Conservation (phyloP, 2,113 vertebrate species). For the Heptranchias perlo region DNA sequence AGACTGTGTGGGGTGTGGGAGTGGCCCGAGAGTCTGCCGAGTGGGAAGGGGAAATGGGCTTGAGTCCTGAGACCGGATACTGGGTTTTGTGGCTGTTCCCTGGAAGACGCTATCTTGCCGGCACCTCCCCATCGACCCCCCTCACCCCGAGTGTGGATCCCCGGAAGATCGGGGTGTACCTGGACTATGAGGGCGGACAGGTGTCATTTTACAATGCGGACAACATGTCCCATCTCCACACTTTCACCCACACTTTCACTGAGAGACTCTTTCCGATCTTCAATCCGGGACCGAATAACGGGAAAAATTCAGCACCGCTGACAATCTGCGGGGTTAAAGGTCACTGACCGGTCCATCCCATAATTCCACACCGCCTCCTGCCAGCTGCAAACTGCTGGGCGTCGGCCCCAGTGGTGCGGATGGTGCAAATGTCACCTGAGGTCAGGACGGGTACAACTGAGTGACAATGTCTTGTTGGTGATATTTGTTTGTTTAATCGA, state of each 20-base stretch:
- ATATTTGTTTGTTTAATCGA: no score
- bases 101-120: neutral
- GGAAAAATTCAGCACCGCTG: neutral
- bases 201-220: slow-evolving; percentile 18
- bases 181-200: neutral
- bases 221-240: neutral
- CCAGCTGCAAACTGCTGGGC: no score
- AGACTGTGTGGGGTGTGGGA: neutral
- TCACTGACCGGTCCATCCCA: neutral
- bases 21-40: neutral
- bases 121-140: neutral
- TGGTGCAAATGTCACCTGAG: neutral
- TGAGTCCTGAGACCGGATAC: neutral
- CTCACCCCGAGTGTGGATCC: neutral
- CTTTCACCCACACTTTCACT: neutral
- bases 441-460: neutral
- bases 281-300: neutral
- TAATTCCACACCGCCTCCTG: neutral
- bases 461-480: no score
- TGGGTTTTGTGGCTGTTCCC: neutral
- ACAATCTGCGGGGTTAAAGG: neutral
- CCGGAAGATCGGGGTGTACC: neutral
- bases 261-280: neutral
- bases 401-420: no score
- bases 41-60: neutral